These are phyloP conservation scores for Chloroceryle amazona DNA, from an alignment of 2,797 vertebrate genomes.

Conservation along the genomic window DNA sequence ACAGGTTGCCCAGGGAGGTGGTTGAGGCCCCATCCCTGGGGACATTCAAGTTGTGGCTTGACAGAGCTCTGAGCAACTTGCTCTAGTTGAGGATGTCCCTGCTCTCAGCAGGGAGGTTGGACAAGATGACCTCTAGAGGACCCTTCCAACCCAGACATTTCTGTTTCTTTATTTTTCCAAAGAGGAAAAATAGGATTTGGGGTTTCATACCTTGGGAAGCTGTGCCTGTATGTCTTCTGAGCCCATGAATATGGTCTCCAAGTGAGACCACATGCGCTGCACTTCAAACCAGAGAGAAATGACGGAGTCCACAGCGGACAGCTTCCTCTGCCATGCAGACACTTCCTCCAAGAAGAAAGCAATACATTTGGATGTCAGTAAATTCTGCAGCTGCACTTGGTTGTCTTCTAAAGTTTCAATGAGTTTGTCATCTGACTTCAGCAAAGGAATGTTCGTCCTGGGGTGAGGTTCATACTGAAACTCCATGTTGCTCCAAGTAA, in stretches of 20 bases:
- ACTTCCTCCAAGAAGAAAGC: conserved; percentile 93
- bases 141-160: no score
- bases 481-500: conserved; percentile 91
- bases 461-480: conserved; percentile 91
- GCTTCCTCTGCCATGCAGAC: conserved; percentile 90
- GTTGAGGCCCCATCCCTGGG: no score
- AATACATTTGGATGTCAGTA: conserved; percentile 91
- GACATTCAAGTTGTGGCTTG: no score
- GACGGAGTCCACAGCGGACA: conserved; percentile 87
- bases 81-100: no score
- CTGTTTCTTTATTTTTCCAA: no score
- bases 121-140: no score
- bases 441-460: conserved; percentile 83
- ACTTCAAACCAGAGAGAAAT: conserved; percentile 95
- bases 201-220: conserved; percentile 89
- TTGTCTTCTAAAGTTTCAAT: conserved; percentile 95
- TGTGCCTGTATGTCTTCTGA: conserved; percentile 94
- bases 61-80: no score
- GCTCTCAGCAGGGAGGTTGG: no score
- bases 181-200: background rate
- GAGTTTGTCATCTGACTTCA: conserved; percentile 89
- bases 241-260: conserved; percentile 97
- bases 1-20: no score
- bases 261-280: conserved; percentile 92
- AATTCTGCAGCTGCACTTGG: conserved; percentile 94